Base-by-base conservation (phyloP, 2,888 invertebrate species). In the Matsumyia berberina region DNA sequence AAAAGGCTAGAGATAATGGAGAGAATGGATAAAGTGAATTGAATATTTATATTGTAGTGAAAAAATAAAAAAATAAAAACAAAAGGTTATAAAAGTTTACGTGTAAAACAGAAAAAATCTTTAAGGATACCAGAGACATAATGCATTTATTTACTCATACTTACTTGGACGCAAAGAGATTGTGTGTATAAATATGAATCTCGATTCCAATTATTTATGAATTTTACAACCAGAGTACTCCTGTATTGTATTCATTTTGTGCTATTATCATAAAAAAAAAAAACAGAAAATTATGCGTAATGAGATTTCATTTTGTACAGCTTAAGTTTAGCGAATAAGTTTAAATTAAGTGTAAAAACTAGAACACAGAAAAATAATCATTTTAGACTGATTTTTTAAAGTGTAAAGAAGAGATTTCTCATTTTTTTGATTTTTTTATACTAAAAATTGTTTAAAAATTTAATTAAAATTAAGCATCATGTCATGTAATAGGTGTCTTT, bases 341-440 rank as follows among this genome's bases (percentile, higher is more conserved):
- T 58, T 67, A 60, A 42, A 12, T 55, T 83, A 85, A 78, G 73
- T 37, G 31, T 49, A 62, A 57, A 72, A 53, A 53, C 31, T 67
- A 37, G n/a, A 42, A 70, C 58, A 42, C 37, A 44, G 29, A 33
- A 60, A 8, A 60, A 67, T 58, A 69, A 77, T 69, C 62, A 78
- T 83, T 83, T 78, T 83, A 83, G 83, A 83, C 83, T 83, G 83
- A 83, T 83, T 83, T 83, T 77, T 57, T 80, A 64, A 78, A 72
- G 69, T 83, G 78, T 78, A 79, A 83, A 60, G 49, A 39, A 70
- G 4, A 24, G 4, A 24, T 24, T 24, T 24, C 24, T 24, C 24
- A 24, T 24, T 55, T 29, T n/a, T 46, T 66, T 31, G 17, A 31
- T 58, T 35, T 67, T 76, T 76, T 58, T 58, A 53, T 66, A 51